Conservation (phyloP, 2,113 vertebrate species). For the Pachyramphus minor region DNA sequence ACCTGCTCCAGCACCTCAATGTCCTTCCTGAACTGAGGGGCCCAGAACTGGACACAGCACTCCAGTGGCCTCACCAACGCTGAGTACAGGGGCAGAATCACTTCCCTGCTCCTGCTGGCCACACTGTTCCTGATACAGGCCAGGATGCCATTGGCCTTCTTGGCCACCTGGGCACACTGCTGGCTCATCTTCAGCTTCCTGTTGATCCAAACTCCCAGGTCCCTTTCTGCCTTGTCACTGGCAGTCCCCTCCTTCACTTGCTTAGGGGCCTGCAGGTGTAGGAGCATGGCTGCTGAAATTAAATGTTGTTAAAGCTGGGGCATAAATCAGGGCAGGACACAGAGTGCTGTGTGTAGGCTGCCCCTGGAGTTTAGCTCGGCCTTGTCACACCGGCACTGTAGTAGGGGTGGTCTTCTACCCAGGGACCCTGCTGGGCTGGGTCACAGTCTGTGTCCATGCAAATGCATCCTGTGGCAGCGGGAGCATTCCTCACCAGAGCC, state of each 20-base stretch:
- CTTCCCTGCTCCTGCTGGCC: no score
- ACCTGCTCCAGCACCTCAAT: no score
- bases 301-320: not conserved
- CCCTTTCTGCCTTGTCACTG: not conserved
- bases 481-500: not conserved
- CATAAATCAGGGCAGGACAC: not conserved
- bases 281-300: not conserved
- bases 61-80: no score
- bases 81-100: no score
- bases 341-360: rapidly evolving
- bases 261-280: not conserved
- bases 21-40: no score
- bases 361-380: not conserved
- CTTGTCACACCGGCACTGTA: not conserved
- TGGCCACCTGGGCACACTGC: no score
- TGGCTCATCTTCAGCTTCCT: no score
- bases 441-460: not conserved
- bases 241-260: not conserved
- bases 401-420: not conserved
- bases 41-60: no score
- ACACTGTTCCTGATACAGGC: no score
- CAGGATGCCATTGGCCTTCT: no score
- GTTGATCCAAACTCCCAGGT: no score
- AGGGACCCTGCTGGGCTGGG: not conserved
- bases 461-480: not conserved